Percentiles rank a stretch among this genome's conserved stretches.
phyloP scores from a whole-genome alignment of 2,888 invertebrate species.

The Eupithecia insigniata region DNA sequence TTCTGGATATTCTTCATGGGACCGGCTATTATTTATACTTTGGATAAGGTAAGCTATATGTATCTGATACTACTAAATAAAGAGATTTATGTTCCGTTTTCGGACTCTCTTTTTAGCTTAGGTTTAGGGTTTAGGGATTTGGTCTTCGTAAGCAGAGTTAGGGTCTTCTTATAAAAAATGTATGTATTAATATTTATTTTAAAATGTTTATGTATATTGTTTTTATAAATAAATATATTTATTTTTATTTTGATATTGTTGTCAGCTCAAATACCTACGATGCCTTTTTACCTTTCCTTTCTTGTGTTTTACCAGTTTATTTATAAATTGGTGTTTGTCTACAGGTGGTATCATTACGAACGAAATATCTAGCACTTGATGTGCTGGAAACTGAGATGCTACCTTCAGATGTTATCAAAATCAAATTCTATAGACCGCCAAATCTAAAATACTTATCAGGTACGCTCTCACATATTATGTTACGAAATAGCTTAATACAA shows the following conservation, averaged over 20 bases:
- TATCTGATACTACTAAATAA: background rate
- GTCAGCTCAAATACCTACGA: background rate
- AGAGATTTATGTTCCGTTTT: background rate
- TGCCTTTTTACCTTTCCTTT: background rate
- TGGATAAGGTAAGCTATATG: conserved; percentile 90
- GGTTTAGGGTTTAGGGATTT: too few relatives aligned
- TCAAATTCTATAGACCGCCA: conserved; percentile 97
- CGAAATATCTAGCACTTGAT: conserved; percentile 95
- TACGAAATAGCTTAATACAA: background rate
- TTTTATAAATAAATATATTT: too few relatives aligned
- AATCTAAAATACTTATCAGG: conserved; percentile 95
- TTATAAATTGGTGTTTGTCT: background rate
- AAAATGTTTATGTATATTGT: too few relatives aligned
- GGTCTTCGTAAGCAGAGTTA: too few relatives aligned
- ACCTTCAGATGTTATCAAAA: conserved; percentile 96
- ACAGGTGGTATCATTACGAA: conserved; percentile 93
- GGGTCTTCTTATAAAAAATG: too few relatives aligned
- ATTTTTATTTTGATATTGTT: too few relatives aligned
- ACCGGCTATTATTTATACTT: conserved; percentile 93
- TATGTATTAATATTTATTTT: too few relatives aligned
- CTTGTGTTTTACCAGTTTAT: background rate
- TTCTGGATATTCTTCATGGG: conserved; percentile 98
- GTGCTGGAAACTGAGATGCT: conserved; percentile 96
- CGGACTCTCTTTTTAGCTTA: too few relatives aligned
- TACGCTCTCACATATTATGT: conserved; percentile 45